Conservation (phyloP, 2,888 invertebrate species). For the Netelia fuscicornis region DNA sequence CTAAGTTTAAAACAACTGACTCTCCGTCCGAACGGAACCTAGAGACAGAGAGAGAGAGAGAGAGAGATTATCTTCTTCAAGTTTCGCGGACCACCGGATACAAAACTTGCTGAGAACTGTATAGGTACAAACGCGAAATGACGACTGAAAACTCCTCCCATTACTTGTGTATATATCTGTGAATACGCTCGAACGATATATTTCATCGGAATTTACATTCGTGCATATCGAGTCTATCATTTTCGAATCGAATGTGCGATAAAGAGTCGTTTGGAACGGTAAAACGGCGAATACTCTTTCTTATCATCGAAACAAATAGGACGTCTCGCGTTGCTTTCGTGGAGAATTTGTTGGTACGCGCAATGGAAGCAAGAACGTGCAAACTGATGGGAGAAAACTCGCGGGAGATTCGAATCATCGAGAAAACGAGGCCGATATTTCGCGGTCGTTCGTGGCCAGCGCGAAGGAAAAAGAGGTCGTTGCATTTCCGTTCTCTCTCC, state of each 20-base stretch:
- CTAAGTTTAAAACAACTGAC: constrained; percentile 67
- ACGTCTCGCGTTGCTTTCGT: too few relatives aligned
- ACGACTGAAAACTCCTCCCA: not conserved
- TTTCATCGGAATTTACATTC: not conserved
- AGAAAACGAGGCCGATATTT: constrained; percentile 15
- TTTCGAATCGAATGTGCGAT: not conserved
- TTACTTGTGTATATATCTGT: too few relatives aligned
- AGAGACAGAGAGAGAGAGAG: constrained; percentile 58
- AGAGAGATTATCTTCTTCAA: constrained; percentile 67
- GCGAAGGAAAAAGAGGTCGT: constrained; percentile 9
- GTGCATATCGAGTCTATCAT: not conserved
- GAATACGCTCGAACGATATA: not conserved
- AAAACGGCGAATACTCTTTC: too few relatives aligned
- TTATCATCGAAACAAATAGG: too few relatives aligned
- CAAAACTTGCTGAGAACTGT: constrained; percentile 7
- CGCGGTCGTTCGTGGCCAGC: constrained; percentile 15
- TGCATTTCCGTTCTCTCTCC: constrained; percentile 13
- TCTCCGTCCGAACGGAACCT: constrained; percentile 20
- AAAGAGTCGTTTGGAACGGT: too few relatives aligned
- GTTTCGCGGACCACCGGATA: constrained; percentile 36
- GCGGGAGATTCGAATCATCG: not conserved
- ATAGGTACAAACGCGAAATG: not conserved
- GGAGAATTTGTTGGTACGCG: too few relatives aligned
- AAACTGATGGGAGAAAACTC: not conserved
- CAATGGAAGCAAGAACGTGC: not conserved